Evolutionary conservation across 2,888 invertebrate genomes (phyloP).

Genomic region (Limnephilus auricula): DNA sequence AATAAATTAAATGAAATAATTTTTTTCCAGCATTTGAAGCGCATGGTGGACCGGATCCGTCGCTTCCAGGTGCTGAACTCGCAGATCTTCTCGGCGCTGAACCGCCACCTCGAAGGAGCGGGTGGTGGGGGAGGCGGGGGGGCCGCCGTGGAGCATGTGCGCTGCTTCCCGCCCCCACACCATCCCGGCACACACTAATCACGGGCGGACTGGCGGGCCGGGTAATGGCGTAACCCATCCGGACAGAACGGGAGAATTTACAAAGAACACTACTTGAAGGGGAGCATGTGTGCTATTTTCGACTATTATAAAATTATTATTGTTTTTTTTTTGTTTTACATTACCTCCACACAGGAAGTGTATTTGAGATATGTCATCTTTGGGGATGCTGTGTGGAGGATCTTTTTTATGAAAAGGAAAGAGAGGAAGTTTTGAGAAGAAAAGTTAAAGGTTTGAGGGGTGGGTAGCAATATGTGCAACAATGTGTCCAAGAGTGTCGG

Average conservation of each 20-base stretch:
- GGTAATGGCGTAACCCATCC: background rate
- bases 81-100: conserved; percentile 96
- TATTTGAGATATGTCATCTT: no score
- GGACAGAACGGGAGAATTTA: background rate
- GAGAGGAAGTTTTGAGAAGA: no score
- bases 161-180: conserved; percentile 97
- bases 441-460: no score
- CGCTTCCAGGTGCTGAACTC: conserved; percentile 99
- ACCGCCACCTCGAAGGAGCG: conserved; percentile 94
- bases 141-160: conserved; percentile 95
- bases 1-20: no score
- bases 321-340: no score
- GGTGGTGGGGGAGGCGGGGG: conserved; percentile 72
- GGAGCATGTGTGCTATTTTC: background rate
- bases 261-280: background rate
- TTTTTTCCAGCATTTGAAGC: conserved; percentile 87
- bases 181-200: conserved; percentile 76
- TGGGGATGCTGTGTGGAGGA: no score
- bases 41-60: conserved; percentile 98
- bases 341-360: no score
- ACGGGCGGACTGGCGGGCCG: background rate
- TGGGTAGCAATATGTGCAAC: no score
- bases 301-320: no score
- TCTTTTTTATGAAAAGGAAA: no score
- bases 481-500: no score